These are phyloP conservation scores for Noctua janthe DNA, from an alignment of 2,888 invertebrate species.

Conservation along the genomic window DNA sequence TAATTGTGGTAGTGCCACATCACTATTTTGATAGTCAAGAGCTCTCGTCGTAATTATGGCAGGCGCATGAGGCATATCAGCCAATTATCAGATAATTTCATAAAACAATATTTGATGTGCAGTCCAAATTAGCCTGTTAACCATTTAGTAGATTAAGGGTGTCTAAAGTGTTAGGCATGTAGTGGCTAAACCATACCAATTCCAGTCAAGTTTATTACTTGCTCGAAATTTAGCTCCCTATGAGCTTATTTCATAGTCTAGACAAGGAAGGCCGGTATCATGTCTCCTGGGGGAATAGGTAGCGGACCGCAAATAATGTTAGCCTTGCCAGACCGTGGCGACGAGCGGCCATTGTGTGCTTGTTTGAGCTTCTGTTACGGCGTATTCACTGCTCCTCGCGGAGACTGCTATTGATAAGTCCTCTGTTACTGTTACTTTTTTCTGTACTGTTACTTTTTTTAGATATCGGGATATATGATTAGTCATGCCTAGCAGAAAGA, in stretches of 20 bases:
- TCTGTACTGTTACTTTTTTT: constrained; percentile 2
- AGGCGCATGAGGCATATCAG: constrained; percentile 8
- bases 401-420: constrained; percentile 56
- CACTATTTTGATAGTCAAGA: constrained; percentile 34
- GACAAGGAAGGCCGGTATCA: constrained; percentile 80
- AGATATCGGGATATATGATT: constrained; percentile 10
- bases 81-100: constrained; percentile 40
- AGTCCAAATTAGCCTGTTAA: constrained; percentile 37
- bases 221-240: constrained; percentile 41
- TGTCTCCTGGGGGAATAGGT: constrained; percentile 81
- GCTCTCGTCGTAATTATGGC: constrained; percentile 24
- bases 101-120: constrained; percentile 31
- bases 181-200: constrained; percentile 14
- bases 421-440: constrained; percentile 2
- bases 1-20: constrained; percentile 6
- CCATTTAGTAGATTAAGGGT: constrained; percentile 60
- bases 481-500: background rate
- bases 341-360: constrained; percentile 75
- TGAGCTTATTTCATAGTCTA: constrained; percentile 78
- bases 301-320: constrained; percentile 87
- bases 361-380: constrained; percentile 70
- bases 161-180: constrained; percentile 11
- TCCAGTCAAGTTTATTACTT: constrained; percentile 42
- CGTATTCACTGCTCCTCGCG: constrained; percentile 65
- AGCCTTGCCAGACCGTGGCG: constrained; percentile 83